phyloP scores from a whole-genome alignment of 2,797 vertebrate genomes.

The Chiroxiphia lanceolata region DNA sequence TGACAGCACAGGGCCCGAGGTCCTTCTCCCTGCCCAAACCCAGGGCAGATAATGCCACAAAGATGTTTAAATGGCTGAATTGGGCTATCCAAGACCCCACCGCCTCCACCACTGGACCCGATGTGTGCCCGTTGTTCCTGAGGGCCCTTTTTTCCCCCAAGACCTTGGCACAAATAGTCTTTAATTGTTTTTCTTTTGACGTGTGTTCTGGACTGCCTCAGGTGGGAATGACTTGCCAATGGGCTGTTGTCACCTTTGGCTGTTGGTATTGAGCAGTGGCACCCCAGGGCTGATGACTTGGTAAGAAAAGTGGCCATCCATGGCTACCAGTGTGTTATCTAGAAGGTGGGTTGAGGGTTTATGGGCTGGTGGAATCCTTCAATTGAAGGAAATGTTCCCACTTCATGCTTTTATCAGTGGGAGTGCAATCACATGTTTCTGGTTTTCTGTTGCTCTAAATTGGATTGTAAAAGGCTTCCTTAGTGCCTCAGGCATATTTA shows the following conservation, averaged over 20 bases:
- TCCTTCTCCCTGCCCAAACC: neutral
- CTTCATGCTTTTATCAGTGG: neutral
- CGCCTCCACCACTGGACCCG: neutral
- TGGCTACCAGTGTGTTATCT: neutral
- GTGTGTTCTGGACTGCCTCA: neutral
- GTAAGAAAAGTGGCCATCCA: neutral
- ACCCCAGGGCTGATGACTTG: neutral
- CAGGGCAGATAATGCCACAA: neutral
- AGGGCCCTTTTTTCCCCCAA: neutral
- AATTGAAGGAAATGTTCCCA: neutral
- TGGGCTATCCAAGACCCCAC: neutral
- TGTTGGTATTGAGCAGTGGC: neutral
- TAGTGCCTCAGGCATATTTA: neutral
- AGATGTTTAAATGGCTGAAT: neutral
- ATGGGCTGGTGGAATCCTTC: neutral
- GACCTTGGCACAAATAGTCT: neutral
- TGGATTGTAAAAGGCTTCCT: neutral
- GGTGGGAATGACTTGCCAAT: fast-evolving
- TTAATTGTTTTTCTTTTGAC: neutral
- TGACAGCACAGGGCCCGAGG: neutral
- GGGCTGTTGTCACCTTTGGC: neutral
- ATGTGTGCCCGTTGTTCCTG: neutral
- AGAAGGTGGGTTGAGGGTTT: neutral
- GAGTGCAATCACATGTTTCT: neutral
- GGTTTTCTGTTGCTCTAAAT: neutral